Percentiles rank a stretch among this genome's conserved stretches.
These are phyloP conservation scores for Catharus bicknelli DNA, from an alignment of 2,113 vertebrate species.

Conservation along the genomic window DNA sequence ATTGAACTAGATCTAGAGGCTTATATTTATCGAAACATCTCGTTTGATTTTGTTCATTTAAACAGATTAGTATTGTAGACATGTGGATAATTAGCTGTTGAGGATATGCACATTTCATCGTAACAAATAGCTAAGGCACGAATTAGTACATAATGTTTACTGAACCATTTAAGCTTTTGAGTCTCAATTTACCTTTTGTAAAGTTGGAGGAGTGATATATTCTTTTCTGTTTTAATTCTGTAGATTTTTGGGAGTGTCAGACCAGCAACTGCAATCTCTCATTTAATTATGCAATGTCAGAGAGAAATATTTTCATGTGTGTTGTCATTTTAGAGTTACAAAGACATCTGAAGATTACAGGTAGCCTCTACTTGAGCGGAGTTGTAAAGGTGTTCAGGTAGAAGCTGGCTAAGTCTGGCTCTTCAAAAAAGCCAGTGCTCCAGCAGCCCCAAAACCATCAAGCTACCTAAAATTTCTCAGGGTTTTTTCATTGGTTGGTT, in stretches of 20 bases:
- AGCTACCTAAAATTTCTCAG: neutral
- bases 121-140: neutral
- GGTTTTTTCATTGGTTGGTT: neutral
- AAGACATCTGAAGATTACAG: neutral
- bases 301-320: neutral
- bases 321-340: neutral
- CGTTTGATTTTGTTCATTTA: neutral
- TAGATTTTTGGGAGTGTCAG: neutral
- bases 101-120: neutral
- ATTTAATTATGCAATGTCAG: neutral
- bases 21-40: neutral
- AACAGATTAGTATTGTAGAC: neutral
- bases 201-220: neutral
- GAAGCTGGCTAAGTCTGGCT: neutral
- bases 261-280: neutral
- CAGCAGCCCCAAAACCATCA: neutral
- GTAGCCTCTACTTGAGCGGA: neutral
- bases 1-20: neutral
- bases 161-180: neutral
- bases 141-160: neutral
- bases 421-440: neutral
- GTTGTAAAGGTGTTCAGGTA: neutral
- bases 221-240: neutral
- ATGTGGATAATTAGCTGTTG: neutral
- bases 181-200: neutral